Base-by-base conservation (phyloP, 2,113 vertebrate species). In the Tachysurus fulvidraco region DNA sequence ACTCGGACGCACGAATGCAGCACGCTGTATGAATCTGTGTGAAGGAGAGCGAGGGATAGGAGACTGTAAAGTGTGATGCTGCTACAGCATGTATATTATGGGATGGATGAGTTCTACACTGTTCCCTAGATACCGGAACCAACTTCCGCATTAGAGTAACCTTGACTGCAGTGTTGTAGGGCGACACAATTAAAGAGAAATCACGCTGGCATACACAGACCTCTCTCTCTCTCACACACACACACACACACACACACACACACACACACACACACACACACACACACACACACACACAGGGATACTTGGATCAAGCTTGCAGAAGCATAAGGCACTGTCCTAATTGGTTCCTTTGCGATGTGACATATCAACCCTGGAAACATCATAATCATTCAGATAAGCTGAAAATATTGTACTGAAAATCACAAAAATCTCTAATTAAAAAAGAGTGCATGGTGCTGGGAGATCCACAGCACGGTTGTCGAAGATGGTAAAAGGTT, bases 161-260 rank as follows among this genome's bases (percentile, higher is more conserved):
- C 86, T 88, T 86, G 86, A 80, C 64, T 79, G 74, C 81, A 55
- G 64, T 52, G 44, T 80, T 79, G 46, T 86, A 88, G 80, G 28
- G 44, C 89, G 73, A 86, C 81, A 81, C 81, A 77, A 36, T 79
- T 79, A 85, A 80, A 59, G 67, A 85, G 81, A 79, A 87, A 60
- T 89, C 71, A 62, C 60, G 60, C 57, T 3, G 16, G 55, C 21
- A 59, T 80, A 59, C 55, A 80, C 78, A 80, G 30, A 59, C 19
- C 30, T 23, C 78, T 59, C 5, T 28, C 74, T 54, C 6, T 17
- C 44, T 25, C 9, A 5, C n/a, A 21, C n/a, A 1, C 77, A 12
- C 54, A 8, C 77, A 25, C 44, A 50, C 5, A 14, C 71, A 80
- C 64, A 1, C 36, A 36, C 36, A 36, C 36, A 36, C 36, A 36